Evolutionary conservation across 2,113 vertebrate genomes (phyloP).

Genomic region (Melanocharis versteri): DNA sequence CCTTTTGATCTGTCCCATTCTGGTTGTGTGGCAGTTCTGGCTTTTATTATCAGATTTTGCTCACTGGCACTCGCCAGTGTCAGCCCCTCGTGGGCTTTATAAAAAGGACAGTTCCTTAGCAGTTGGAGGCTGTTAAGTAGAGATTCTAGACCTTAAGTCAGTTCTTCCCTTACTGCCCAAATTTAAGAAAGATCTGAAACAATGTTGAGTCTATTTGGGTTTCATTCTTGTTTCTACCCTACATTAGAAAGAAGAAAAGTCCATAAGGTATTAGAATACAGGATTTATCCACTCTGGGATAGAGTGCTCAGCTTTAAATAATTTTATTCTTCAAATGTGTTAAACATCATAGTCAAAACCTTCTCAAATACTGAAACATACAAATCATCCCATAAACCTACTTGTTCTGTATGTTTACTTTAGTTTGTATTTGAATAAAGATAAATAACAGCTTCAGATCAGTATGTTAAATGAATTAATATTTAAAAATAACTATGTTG

Average conservation of each 20-base stretch:
- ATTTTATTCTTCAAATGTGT: not conserved
- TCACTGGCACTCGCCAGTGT: not conserved
- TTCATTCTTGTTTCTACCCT: not conserved
- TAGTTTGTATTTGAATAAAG: not conserved
- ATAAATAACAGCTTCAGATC: not conserved
- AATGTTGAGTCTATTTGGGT: not conserved
- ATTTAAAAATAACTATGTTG: not conserved
- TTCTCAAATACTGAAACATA: not conserved
- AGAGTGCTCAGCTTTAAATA: not conserved
- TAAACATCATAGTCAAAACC: not conserved
- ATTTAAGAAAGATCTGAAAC: not conserved
- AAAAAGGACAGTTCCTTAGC: not conserved
- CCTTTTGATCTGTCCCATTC: not conserved
- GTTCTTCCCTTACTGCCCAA: not conserved
- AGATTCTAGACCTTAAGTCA: not conserved
- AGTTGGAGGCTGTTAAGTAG: not conserved
- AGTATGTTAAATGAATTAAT: not conserved
- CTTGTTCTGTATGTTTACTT: not conserved
- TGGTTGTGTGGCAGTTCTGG: not conserved
- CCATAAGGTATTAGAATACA: not conserved
- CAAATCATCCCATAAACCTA: not conserved
- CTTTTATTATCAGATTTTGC: not conserved
- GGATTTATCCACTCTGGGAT: not conserved
- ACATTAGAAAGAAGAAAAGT: not conserved
- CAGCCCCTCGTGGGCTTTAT: not conserved